A percentile compares a stretch with the other conserved stretches of the same genome.
phyloP scores from a whole-genome alignment of 2,888 invertebrate genomes.

The Agrotis clavis region DNA sequence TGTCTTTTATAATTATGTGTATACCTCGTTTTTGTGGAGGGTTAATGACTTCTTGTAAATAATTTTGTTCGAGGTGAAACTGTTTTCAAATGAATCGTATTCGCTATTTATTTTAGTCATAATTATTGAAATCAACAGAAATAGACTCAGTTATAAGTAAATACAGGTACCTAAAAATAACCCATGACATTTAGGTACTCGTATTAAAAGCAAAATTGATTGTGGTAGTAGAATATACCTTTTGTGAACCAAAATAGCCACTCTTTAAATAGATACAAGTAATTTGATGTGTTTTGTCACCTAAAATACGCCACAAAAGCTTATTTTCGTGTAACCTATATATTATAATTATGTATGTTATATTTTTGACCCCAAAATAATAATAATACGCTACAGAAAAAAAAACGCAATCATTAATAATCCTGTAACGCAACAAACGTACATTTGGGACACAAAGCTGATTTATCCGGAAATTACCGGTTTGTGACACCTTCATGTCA shows the following conservation, averaged over 20 bases:
- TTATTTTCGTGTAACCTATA: conserved; percentile 23
- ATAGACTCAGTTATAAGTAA: neutral
- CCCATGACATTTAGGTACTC: too few relatives aligned
- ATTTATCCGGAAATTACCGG: conserved; percentile 67
- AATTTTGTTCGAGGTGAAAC: neutral
- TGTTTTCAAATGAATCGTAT: neutral
- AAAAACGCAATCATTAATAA: conserved; percentile 59
- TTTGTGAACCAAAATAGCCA: too few relatives aligned
- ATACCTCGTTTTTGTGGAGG: neutral
- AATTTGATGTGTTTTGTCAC: neutral
- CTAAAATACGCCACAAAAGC: conserved; percentile 7
- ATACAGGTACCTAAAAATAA: too few relatives aligned
- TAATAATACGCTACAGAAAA: conserved; percentile 41
- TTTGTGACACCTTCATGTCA: conserved; percentile 59
- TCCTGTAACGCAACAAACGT: conserved; percentile 49
- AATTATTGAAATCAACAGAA: neutral
- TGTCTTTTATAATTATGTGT: conserved; percentile 38
- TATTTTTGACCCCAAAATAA: conserved; percentile 34
- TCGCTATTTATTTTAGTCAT: neutral
- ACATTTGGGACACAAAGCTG: conserved; percentile 64
- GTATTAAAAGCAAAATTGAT: neutral
- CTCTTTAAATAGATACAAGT: neutral
- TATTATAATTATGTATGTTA: too few relatives aligned
- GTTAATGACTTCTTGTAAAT: conserved; percentile 8
- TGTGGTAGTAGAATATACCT: too few relatives aligned